phyloP scores from a whole-genome alignment of 2,113 vertebrate species.

The Trematocara variabile region DNA sequence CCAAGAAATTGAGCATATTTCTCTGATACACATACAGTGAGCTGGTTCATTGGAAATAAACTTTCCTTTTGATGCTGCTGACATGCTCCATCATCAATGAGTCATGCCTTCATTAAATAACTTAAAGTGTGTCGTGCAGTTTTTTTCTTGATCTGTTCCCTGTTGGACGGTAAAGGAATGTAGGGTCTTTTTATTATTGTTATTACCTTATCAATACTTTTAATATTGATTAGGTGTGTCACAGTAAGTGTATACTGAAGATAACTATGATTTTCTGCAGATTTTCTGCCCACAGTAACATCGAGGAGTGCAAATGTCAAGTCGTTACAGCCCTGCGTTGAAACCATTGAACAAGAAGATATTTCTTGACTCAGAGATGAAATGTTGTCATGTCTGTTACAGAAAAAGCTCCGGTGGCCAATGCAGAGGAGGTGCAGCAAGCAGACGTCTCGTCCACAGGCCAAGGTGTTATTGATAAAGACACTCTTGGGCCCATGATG shows the following conservation, averaged over 20 bases:
- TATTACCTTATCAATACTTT: background rate
- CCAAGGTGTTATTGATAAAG: conserved; percentile 96
- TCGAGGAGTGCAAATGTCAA: rapidly evolving
- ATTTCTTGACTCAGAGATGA: background rate
- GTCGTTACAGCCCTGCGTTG: background rate
- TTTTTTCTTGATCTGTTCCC: background rate
- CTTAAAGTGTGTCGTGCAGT: background rate
- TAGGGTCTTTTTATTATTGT: background rate
- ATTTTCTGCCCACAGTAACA: background rate
- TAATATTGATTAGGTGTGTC: background rate
- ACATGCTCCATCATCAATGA: background rate
- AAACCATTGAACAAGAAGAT: background rate
- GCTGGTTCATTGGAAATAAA: background rate
- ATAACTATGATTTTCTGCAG: background rate
- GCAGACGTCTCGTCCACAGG: conserved; percentile 94
- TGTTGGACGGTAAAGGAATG: background rate
- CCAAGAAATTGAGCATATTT: background rate
- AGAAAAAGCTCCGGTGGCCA: conserved; percentile 90
- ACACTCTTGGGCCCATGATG: conserved; percentile 97
- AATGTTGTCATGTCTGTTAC: background rate
- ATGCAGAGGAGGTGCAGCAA: conserved; percentile 94
- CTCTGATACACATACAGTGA: background rate
- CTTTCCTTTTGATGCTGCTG: background rate
- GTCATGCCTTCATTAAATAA: background rate
- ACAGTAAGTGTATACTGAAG: background rate